These are phyloP conservation scores for Chloroceryle amazona DNA, from an alignment of 2,797 vertebrate species.

Conservation along the genomic window DNA sequence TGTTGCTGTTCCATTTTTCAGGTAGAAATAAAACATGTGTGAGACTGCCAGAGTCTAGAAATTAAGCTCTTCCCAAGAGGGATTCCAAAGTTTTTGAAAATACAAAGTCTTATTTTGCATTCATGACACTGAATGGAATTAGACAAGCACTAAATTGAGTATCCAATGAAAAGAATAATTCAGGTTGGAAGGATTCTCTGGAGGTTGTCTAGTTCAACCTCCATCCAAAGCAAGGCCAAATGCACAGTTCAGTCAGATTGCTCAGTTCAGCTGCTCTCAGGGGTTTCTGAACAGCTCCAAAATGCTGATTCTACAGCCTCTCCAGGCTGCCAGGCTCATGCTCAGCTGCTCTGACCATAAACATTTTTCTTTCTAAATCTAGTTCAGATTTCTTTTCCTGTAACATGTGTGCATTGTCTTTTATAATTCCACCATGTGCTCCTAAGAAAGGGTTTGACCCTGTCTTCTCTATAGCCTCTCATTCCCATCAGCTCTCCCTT, in stretches of 20 bases:
- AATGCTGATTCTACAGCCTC: not conserved
- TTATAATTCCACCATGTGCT: not conserved
- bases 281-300: not conserved
- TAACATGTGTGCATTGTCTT: not conserved
- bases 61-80: not conserved
- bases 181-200: not conserved
- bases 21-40: not conserved
- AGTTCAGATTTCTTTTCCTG: not conserved
- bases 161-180: not conserved
- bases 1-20: not conserved
- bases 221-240: not conserved
- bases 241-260: not conserved
- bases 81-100: not conserved
- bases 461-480: not conserved
- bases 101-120: not conserved
- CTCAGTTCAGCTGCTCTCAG: not conserved
- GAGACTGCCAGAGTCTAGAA: not conserved
- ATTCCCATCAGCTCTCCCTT: not conserved
- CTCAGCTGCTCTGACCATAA: not conserved
- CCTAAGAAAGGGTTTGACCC: not conserved
- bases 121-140: not conserved
- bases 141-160: not conserved
- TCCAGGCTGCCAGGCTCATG: not conserved
- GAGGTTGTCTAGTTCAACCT: not conserved
- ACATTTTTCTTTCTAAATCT: not conserved